Conservation (phyloP, 2,797 vertebrate genomes). For the Muscicapa comitata region DNA sequence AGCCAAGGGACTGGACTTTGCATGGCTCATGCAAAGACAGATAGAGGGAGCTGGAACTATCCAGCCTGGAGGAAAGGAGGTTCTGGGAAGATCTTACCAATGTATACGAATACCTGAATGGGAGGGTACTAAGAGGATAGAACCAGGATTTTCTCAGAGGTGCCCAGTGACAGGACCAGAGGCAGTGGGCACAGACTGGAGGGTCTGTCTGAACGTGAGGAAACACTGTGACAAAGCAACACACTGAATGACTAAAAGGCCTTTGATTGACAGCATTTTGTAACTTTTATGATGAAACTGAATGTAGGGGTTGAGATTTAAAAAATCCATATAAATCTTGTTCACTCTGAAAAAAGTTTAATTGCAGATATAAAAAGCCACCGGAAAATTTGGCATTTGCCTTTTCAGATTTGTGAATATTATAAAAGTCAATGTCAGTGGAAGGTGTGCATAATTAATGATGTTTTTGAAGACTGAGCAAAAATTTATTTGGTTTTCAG, state of each 20-base stretch:
- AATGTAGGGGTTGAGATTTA: not conserved
- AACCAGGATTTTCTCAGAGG: not conserved
- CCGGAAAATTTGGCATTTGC: not conserved
- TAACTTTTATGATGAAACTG: not conserved
- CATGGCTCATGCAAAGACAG: not conserved
- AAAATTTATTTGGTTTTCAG: not conserved
- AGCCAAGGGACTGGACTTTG: not conserved
- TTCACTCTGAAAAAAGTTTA: not conserved
- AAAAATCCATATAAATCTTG: not conserved
- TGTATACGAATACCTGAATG: not conserved
- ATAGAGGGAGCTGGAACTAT: not conserved
- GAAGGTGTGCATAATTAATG: not conserved
- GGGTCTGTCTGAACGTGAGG: not conserved
- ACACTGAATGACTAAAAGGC: not conserved
- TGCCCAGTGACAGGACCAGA: not conserved
- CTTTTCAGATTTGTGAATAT: not conserved
- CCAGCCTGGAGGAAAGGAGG: not conserved
- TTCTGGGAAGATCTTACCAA: not conserved
- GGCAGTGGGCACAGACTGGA: not conserved
- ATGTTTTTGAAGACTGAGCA: not conserved
- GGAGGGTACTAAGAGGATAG: not conserved
- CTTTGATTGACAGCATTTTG: not conserved
- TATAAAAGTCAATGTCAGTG: not conserved
- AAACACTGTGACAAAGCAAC: not conserved
- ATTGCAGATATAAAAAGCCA: fast-evolving